These are phyloP conservation scores for Pollenia amentaria DNA, from an alignment of 2,888 invertebrate species.

Conservation along the genomic window DNA sequence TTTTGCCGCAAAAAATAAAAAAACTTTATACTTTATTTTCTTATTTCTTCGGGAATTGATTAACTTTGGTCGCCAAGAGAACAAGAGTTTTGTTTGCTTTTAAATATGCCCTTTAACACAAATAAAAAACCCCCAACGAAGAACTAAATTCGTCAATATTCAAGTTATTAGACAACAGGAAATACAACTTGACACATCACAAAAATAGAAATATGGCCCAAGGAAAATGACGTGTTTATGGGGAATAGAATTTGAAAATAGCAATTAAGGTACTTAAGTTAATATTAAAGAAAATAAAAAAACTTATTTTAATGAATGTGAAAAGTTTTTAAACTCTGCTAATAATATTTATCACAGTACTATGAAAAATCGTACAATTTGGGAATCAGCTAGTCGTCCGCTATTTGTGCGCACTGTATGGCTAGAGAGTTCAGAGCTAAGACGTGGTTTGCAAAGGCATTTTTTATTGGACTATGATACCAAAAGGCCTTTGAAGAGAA, in stretches of 20 bases:
- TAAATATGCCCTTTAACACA: constrained; percentile 72
- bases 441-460: constrained; percentile 81
- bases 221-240: constrained; percentile 12
- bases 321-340: neutral
- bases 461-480: constrained; percentile 83
- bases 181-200: constrained; percentile 47
- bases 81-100: constrained; percentile 74
- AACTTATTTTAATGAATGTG: constrained; percentile 28
- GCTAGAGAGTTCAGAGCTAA: constrained; percentile 87
- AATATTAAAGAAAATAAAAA: constrained; percentile 51
- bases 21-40: constrained; percentile 42
- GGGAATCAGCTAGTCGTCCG: constrained; percentile 88
- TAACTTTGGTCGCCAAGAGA: constrained; percentile 79
- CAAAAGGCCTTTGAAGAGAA: constrained; percentile 72
- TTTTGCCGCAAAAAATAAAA: constrained; percentile 72
- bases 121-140: constrained; percentile 52
- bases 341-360: neutral
- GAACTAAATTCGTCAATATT: constrained; percentile 57
- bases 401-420: constrained; percentile 88
- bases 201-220: constrained; percentile 8
- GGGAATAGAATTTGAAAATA: constrained; percentile 1
- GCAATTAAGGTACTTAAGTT: constrained; percentile 36
- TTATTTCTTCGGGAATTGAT: constrained; percentile 53
- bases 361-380: constrained; percentile 86
- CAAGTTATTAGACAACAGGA: constrained; percentile 39